Evolutionary conservation across 2,797 vertebrate genomes (phyloP).

Genomic region (Alcedo quadribrachys): DNA sequence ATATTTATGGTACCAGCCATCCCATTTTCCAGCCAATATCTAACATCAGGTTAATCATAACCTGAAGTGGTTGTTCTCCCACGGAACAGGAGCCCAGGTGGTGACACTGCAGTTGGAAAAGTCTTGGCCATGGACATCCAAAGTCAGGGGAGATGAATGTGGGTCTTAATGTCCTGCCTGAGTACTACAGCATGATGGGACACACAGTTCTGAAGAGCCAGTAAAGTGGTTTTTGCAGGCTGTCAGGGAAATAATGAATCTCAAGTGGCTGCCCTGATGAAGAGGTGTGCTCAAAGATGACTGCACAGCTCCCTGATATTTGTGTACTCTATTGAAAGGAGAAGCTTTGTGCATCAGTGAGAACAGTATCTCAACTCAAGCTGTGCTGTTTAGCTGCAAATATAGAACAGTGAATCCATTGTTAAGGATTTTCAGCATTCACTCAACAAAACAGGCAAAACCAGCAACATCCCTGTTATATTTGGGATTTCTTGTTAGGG

Average conservation of each 20-base stretch:
- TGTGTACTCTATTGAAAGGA: background rate
- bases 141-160: background rate
- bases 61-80: background rate
- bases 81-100: background rate
- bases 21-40: background rate
- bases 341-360: background rate
- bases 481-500: background rate
- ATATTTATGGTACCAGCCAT: background rate
- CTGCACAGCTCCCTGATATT: background rate
- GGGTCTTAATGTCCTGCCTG: background rate
- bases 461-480: accelerated
- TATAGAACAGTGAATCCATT: background rate
- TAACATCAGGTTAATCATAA: background rate
- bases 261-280: background rate
- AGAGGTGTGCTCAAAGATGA: background rate
- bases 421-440: background rate
- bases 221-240: background rate
- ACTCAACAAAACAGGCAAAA: background rate
- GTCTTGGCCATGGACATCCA: background rate
- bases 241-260: background rate
- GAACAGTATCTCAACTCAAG: background rate
- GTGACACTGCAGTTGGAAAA: background rate
- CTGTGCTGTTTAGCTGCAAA: background rate
- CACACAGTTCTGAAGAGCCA: background rate
- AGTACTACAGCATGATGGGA: background rate